These are phyloP conservation scores for Tetanocera ferruginea DNA, from an alignment of 2,888 invertebrate genomes.

Conservation along the genomic window DNA sequence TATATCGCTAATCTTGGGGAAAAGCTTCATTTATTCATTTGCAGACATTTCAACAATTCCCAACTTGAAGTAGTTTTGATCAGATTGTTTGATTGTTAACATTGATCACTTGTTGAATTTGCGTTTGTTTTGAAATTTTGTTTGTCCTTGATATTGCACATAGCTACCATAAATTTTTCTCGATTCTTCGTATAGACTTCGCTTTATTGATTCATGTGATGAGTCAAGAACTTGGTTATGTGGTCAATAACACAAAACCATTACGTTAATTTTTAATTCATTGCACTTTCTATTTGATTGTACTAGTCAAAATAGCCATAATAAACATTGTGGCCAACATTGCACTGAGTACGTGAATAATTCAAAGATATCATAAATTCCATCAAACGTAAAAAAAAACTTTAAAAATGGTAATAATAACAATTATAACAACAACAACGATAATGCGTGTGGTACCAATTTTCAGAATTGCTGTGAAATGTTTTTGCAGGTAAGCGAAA, in stretches of 20 bases:
- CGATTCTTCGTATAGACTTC: too few species aligned
- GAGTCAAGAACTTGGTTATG: not conserved
- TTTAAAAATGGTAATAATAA: not conserved
- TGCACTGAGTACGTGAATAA: not conserved
- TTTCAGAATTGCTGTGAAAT: constrained; percentile 16
- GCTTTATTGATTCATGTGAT: not conserved
- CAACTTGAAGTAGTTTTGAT: too few species aligned
- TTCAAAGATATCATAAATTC: constrained; percentile 2
- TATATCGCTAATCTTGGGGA: too few species aligned
- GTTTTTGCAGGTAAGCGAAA: constrained; percentile 8
- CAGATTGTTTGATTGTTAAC: too few species aligned
- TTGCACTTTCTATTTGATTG: constrained; percentile 5
- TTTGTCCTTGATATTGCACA: too few species aligned
- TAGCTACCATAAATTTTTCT: too few species aligned
- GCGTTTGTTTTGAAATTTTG: too few species aligned
- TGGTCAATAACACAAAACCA: not conserved
- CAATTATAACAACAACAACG: constrained; percentile 16
- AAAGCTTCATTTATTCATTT: too few species aligned
- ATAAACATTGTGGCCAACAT: not conserved
- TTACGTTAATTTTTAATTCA: not conserved
- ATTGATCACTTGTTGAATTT: too few species aligned
- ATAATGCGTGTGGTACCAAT: constrained; percentile 16
- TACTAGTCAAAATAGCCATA: not conserved
- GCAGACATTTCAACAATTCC: too few species aligned
- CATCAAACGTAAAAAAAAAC: not conserved